Base-by-base conservation (phyloP, 1,140 invertebrate species). In the Daktulosphaira vitifoliae region DNA sequence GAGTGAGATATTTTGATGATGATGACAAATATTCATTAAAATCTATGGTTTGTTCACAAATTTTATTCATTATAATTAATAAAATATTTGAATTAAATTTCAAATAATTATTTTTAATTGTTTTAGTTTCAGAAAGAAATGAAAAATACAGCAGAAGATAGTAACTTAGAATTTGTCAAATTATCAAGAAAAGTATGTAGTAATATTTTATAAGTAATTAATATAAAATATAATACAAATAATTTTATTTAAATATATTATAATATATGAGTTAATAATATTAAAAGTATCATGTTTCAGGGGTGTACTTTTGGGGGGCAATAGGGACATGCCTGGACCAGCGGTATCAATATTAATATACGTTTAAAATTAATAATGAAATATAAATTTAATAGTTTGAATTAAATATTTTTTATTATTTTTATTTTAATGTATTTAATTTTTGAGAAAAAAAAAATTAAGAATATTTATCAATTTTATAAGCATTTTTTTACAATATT, bases 111-210 rank as follows among this genome's bases (percentile, higher is more conserved):
- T 68, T 68, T 70, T 72, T 71, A 67, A 66, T 68, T 79, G 20
- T 52, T 82, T 66, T 70, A 90, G 88, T 94, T 96, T 76, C 82
- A 92, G 77, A 80, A 83, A 70, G 95, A 98, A 77, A 96, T 92
- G 77, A 82, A 84, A 73, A 85, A 82, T 29, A 87, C 85, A 25
- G 83, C 83, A 26, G 83, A 86, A 68, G 88, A 96, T 72, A 81
- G 92, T 72, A 86, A 95, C 74, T 81, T 81, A 51, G 80, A 88
- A 73, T 91, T 96, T 73, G 80, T 84, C 6, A 82, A 85, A 72
- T 78, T 90, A 65, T 82, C 87, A 69, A 81, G 82, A 59, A 83
- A 81, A 75, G 82, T 84, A 72, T 74, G 71, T 69, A 22, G 33
- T 37, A 13, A 7, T 37, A 5, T 37, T 42, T 42, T 42, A n/a